Base-by-base conservation (phyloP, 2,113 vertebrate genomes). In the Gnathonemus longibarbis region DNA sequence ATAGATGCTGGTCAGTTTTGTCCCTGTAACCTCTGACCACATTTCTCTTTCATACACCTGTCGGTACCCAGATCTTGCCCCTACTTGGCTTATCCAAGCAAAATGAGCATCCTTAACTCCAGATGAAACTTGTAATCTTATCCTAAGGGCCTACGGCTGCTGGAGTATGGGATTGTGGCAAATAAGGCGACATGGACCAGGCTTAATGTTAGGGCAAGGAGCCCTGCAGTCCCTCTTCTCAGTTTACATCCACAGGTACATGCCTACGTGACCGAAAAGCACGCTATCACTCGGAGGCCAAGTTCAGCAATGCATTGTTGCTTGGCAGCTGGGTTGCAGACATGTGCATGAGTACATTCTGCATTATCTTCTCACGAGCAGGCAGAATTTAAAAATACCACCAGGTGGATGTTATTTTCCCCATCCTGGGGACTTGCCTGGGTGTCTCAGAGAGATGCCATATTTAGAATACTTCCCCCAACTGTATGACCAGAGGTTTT, bases 401-500 rank as follows among this genome's bases (percentile, higher is more conserved):
- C 13, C 27, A 50, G 17, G 48, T 50, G 66, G n/a, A 84, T 46
- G 53, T 80, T 48, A 39, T 87, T 53, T 49, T 70, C 42, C 74
- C 88, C 17, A 42, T 77, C 46, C 53, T 24, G 42, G 70, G 39
- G 31, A 86, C 42, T 85, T 42, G 86, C 27, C 66, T 45, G 39
- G 50, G 27, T 83, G 74, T 56, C 27, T 83, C 39, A 53, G 70
- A 17, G 48, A 66, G 53, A 53, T 11, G 42, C 80, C 19, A 10
- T n/a, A 49, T 90, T 85, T 90, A 90, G 42, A 90, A 84, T 49
- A 89, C 50, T 45, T 50, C 42, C 80, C 21, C 50, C 19, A 56
- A 7, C 46, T 24, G 17, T 35, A 56, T 24, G 74, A 84, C 50
- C 48, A 83, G 27, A 2, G 80, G 77, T 80, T 89, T 50, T 89